Evolutionary conservation across 2,888 invertebrate genomes (phyloP).

Genomic region (Ophion costatus): DNA sequence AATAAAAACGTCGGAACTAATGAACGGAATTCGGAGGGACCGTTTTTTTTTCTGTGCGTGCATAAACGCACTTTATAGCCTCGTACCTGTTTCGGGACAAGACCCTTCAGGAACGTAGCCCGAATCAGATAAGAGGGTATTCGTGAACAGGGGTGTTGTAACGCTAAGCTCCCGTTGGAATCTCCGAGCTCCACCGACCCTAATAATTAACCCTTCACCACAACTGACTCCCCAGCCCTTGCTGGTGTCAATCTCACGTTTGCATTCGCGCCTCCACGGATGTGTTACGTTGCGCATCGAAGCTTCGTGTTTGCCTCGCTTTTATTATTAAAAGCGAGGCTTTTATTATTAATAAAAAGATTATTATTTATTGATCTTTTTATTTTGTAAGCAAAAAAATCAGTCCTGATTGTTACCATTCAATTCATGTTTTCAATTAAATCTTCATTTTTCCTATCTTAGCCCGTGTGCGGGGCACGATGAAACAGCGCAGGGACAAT

Average conservation of each 20-base stretch:
- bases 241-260: constrained; percentile 40
- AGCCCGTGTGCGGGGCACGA: too few relatives aligned
- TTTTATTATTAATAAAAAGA: too few relatives aligned
- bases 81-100: constrained; percentile 11
- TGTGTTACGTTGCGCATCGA: constrained; percentile 26
- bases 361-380: too few relatives aligned
- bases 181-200: constrained; percentile 30
- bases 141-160: constrained; percentile 52
- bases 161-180: constrained; percentile 22
- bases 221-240: constrained; percentile 38
- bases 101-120: constrained; percentile 14
- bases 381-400: too few relatives aligned
- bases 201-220: constrained; percentile 62
- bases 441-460: too few relatives aligned
- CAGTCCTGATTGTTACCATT: too few relatives aligned
- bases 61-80: background rate
- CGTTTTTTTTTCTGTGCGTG: background rate
- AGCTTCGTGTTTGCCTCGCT: background rate
- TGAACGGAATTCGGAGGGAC: background rate
- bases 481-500: too few relatives aligned
- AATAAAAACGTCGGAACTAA: background rate
- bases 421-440: too few relatives aligned
- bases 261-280: constrained; percentile 6
- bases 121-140: constrained; percentile 40
- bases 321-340: too few relatives aligned